These are phyloP conservation scores for Tromatobia lineatoria DNA, from an alignment of 2,888 invertebrate genomes.

Conservation along the genomic window DNA sequence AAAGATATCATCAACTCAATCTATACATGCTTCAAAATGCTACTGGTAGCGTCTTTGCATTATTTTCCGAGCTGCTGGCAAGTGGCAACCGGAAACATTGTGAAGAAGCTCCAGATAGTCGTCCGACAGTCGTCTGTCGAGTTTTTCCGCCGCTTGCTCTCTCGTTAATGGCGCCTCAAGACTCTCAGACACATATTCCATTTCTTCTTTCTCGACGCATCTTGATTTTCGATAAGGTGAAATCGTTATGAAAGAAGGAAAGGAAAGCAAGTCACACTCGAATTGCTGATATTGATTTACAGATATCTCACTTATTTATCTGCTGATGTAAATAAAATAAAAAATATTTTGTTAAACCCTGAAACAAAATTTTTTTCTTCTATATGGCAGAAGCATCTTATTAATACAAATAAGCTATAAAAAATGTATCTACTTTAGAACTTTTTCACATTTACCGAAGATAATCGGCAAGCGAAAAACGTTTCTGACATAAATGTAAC, in stretches of 20 bases:
- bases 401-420: no score
- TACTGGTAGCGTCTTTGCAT: constrained; percentile 86
- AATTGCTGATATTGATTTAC: no score
- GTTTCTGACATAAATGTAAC: no score
- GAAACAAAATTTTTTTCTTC: no score
- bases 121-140: constrained; percentile 80
- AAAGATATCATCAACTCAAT: background rate
- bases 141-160: constrained; percentile 81
- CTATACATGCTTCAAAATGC: constrained; percentile 5
- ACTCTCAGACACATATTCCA: constrained; percentile 86
- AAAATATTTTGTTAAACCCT: no score
- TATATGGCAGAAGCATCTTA: no score
- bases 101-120: constrained; percentile 85
- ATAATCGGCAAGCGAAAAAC: no score
- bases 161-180: constrained; percentile 83
- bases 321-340: no score
- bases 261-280: background rate
- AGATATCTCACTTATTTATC: no score
- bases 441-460: no score
- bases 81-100: constrained; percentile 86
- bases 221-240: constrained; percentile 74
- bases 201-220: constrained; percentile 86
- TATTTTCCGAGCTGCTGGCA: constrained; percentile 86
- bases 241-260: constrained; percentile 17
- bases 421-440: no score